A percentile compares a stretch with the other conserved stretches of the same genome.
Conservation (phyloP, 2,113 vertebrate species). For the Theristicus caerulescens region DNA sequence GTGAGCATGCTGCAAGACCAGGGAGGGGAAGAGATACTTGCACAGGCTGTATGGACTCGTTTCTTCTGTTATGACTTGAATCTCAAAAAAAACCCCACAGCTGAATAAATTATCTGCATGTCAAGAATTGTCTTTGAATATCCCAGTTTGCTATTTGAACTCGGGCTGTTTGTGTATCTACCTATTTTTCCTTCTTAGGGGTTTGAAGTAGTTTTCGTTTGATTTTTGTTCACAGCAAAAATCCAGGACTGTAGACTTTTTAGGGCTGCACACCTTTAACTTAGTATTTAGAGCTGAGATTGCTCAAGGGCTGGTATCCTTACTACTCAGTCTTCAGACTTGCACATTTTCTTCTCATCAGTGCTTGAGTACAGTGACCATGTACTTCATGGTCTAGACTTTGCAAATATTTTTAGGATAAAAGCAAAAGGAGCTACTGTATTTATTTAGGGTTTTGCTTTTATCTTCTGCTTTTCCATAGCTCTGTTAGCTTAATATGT, state of each 20-base stretch:
- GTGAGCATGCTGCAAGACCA: not conserved
- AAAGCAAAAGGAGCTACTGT: not conserved
- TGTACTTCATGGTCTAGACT: not conserved
- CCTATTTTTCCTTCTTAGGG: accelerated
- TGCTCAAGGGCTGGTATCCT: not conserved
- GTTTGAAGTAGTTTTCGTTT: not conserved
- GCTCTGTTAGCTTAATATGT: not conserved
- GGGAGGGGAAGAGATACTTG: not conserved
- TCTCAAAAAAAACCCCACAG: not conserved
- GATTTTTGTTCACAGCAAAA: not conserved
- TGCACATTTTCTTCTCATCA: not conserved
- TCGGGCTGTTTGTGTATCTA: not conserved
- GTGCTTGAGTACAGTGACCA: not conserved
- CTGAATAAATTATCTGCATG: not conserved
- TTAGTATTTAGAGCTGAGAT: not conserved
- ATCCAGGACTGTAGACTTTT: not conserved
- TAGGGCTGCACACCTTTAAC: not conserved
- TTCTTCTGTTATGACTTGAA: not conserved
- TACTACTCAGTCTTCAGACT: not conserved
- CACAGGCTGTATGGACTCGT: not conserved
- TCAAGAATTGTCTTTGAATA: not conserved
- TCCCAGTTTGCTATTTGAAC: not conserved
- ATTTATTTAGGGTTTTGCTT: not conserved
- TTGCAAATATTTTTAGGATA: not conserved
- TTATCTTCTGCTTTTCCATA: not conserved